Evolutionary conservation across 1,140 invertebrate genomes (phyloP), one percentile per base, ranked within the genome.

Genomic region (Heliconius congener): DNA sequence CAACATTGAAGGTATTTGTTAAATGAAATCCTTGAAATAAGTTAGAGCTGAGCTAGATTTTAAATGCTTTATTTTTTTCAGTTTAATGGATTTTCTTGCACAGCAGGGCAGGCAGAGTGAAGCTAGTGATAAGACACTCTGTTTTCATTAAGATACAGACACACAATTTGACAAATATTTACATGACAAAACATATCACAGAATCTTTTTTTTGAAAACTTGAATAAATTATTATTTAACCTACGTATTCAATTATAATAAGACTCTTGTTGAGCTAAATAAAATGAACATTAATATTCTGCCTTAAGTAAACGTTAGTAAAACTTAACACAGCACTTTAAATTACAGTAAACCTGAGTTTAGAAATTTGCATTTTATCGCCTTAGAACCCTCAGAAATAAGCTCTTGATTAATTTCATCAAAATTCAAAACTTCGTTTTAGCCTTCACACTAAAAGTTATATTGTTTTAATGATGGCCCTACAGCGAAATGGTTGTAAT

Each of bases 281-380:
- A 66, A 66, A 27, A 66, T 5, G 23, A 66, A 66, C n/a, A 23
- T 57, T 30, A 66, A 30, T 66, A 66, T 66, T 66, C 23, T 6
- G 60, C 3, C 27, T 30, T 66, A 30, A 66, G 27, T 66, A 66
- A 66, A 66, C 27, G 60, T 66, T 66, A 30, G 23, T 11, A 66
- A 66, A 13, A 66, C 60, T 66, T 66, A 66, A 66, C 60, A 66
- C 60, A 30, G 60, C 30, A 66, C 60, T 66, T 66, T 66, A 30
- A 66, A 66, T 66, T 30, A 66, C 60, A 66, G 60, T 66, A 66
- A 66, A 66, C 27, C 60, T 66, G 60, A 66, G 60, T 66, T 66
- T 66, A 66, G 60, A 66, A 66, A 66, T 66, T 66, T 66, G 60
- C 60, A 66, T 66, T 66, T 66, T 66, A 66, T 66, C 60, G 23